Percentiles rank a stretch among this genome's conserved stretches.
Conservation (phyloP, 2,888 invertebrate species). For the Auanema sp. region DNA sequence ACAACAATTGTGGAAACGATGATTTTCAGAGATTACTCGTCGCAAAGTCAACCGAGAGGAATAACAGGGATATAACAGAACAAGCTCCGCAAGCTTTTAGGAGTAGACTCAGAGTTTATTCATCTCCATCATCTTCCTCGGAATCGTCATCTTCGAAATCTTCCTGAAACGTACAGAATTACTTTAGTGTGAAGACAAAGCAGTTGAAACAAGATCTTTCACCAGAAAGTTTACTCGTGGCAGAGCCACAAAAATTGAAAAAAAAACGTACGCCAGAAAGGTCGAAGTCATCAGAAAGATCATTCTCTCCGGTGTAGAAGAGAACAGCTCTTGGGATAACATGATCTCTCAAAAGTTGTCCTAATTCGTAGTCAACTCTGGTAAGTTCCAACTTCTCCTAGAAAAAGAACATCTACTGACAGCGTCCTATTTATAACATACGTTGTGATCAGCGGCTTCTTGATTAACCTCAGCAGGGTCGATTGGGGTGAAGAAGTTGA, state of each 20-base stretch:
- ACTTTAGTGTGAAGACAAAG: conserved; percentile 12
- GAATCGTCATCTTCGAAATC: conserved; percentile 34
- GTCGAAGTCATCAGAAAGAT: conserved; percentile 35
- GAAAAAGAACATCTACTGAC: conserved; percentile 16
- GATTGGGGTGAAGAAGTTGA: conserved; percentile 97
- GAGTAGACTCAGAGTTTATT: conserved; percentile 16
- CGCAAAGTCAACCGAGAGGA: neutral
- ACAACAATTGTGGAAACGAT: too few species aligned
- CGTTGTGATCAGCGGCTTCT: conserved; percentile 38
- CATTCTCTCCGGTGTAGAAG: conserved; percentile 81
- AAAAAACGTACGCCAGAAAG: conserved; percentile 13
- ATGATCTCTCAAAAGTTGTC: conserved; percentile 93
- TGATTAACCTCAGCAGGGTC: conserved; percentile 50
- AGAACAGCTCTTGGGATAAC: conserved; percentile 95
- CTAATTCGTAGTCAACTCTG: conserved; percentile 95
- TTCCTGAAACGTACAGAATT: conserved; percentile 24
- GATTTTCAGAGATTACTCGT: too few species aligned
- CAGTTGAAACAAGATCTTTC: too few species aligned
- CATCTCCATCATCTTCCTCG: conserved; percentile 34
- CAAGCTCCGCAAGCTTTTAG: conserved; percentile 3
- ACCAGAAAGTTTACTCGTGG: too few species aligned
- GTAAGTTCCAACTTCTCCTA: conserved; percentile 81
- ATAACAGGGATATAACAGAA: conserved; percentile 4
- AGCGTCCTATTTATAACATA: conserved; percentile 2
- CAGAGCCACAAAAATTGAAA: neutral